A percentile compares a stretch with the other conserved stretches of the same genome.
These are phyloP conservation scores for Tetranychus truncatus DNA, from an alignment of 2,888 invertebrate genomes.

Conservation along the genomic window DNA sequence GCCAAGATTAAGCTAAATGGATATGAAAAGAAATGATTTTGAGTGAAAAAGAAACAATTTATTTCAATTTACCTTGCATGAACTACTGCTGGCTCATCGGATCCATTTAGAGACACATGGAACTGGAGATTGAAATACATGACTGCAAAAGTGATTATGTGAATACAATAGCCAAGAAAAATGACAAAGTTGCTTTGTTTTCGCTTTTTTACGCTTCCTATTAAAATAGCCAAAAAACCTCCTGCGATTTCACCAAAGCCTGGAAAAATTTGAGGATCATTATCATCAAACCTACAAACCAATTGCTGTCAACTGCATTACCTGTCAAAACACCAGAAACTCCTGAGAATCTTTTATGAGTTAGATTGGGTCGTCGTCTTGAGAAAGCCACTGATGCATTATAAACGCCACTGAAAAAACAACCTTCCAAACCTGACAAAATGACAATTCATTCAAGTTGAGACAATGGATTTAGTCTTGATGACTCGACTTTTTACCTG, in stretches of 20 bases:
- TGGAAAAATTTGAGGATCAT: background rate
- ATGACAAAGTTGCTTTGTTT: constrained; percentile 82
- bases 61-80: constrained; percentile 35
- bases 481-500: constrained; percentile 36
- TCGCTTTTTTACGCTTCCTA: constrained; percentile 60
- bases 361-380: background rate
- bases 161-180: constrained; percentile 65
- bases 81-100: constrained; percentile 41
- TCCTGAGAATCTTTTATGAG: constrained; percentile 68
- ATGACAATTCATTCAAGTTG: background rate
- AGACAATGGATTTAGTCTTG: background rate
- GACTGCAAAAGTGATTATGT: constrained; percentile 59
- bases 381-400: constrained; percentile 50
- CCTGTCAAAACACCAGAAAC: constrained; percentile 86
- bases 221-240: constrained; percentile 74
- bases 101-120: constrained; percentile 52
- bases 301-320: background rate
- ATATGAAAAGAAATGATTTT: constrained; percentile 23
- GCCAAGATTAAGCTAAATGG: constrained; percentile 44
- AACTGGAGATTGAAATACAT: constrained; percentile 75
- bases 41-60: background rate
- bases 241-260: constrained; percentile 38
- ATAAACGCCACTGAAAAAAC: constrained; percentile 92
- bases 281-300: background rate
- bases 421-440: constrained; percentile 54